Evolutionary conservation across 2,888 invertebrate species (phyloP), one percentile per base, ranked within the genome.

Genomic region (Hemicrepidius hirtus): DNA sequence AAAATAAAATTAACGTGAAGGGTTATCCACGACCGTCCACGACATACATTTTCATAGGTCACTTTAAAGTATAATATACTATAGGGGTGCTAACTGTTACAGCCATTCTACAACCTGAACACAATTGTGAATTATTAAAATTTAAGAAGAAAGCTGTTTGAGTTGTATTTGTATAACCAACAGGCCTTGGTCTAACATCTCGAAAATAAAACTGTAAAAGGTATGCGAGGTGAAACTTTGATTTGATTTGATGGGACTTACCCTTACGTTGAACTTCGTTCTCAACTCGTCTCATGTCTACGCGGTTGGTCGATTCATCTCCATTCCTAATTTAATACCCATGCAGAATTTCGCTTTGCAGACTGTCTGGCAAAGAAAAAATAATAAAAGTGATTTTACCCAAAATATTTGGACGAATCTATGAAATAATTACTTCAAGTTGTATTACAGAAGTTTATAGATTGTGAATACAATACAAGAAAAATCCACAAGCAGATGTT

Each of bases 161-260:
- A 49, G 3, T 20, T 20, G 49, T 12, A 49, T n/a, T 40, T 2
- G 18, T 10, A 20, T 18, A 20, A 16, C 18, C 10, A 46, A 10
- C 69, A 55, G 68, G 68, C 28, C 64, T 68, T 72, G 68, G 46
- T 72, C 46, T 68, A 50, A 32, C 49, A 16, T n/a, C 28, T 40
- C 32, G 20, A 60, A 72, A 68, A 68, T 63, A 72, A 72, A 63
- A 63, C 64, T 49, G 68, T 64, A 68, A 68, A 72, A 68, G 68
- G 72, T 68, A 68, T 64, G 64, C 64, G 72, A 72, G 21, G 72
- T 72, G 72, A 72, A 72, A 68, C 72, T 72, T 72, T 72, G 72
- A 72, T 71, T 71, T 71, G 71, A 71, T 72, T 72, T 72, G 72
- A 72, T 72, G 67, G 67, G 67, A 68, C 24, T 24, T 63, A 64